These are phyloP conservation scores for Nebria salina DNA, from an alignment of 2,888 invertebrate genomes.

Conservation along the genomic window DNA sequence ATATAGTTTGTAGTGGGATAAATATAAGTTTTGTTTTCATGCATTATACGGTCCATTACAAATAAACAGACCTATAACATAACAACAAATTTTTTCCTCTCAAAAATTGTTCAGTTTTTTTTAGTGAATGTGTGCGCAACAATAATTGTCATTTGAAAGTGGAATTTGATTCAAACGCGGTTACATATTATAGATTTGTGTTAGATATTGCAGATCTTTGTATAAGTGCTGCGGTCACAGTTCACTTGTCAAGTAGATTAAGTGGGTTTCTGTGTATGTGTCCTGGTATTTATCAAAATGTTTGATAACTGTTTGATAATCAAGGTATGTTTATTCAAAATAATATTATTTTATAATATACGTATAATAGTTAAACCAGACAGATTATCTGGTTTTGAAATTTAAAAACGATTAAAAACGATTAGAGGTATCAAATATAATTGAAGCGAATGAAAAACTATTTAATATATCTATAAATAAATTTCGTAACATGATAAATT, in stretches of 20 bases:
- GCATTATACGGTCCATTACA: conserved; percentile 49
- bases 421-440: neutral
- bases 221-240: conserved; percentile 17
- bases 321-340: neutral
- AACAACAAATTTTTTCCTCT: conserved; percentile 16
- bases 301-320: neutral
- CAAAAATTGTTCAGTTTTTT: conserved; percentile 33
- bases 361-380: neutral
- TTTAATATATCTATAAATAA: neutral
- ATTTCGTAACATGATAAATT: neutral
- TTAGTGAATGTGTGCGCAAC: conserved; percentile 8
- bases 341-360: neutral
- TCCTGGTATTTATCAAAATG: neutral
- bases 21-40: conserved; percentile 51
- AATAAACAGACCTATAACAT: conserved; percentile 39
- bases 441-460: neutral
- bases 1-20: conserved; percentile 49
- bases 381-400: neutral
- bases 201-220: conserved; percentile 2
- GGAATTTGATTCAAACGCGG: neutral
- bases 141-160: neutral
- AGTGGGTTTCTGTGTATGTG: conserved; percentile 22
- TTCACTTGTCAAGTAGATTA: conserved; percentile 36
- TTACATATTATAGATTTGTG: conserved; percentile 26
- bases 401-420: neutral